These are phyloP conservation scores for Sibirionetta formosa DNA, from an alignment of 2,797 vertebrate genomes.

Conservation along the genomic window DNA sequence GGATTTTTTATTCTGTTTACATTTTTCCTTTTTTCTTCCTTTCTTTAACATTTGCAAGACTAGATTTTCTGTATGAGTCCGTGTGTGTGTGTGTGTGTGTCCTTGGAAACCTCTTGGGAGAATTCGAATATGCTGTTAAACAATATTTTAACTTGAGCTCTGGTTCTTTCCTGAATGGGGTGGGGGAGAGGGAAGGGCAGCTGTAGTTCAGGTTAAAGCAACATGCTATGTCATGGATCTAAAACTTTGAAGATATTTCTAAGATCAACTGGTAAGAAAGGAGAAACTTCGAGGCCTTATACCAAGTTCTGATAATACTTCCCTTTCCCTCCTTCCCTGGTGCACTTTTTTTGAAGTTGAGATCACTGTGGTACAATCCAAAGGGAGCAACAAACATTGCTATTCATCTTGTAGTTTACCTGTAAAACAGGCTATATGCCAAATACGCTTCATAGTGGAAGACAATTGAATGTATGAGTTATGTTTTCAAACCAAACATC, in stretches of 20 bases:
- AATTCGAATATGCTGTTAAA: neutral
- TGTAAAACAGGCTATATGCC: neutral
- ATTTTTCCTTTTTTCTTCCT: neutral
- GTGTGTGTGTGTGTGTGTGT: neutral
- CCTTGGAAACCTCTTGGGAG: neutral
- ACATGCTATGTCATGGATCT: neutral
- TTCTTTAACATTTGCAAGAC: slow-evolving; percentile 35
- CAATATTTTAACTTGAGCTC: slow-evolving; percentile 19
- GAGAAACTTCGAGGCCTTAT: neutral
- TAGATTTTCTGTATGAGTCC: neutral
- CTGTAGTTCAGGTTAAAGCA: neutral
- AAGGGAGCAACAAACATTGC: neutral
- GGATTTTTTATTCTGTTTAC: slow-evolving; percentile 31
- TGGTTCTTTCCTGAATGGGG: neutral
- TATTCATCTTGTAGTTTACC: neutral
- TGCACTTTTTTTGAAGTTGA: neutral
- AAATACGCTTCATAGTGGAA: too few species aligned
- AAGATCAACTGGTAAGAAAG: neutral
- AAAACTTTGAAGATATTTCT: neutral
- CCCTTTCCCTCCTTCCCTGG: neutral
- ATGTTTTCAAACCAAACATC: neutral
- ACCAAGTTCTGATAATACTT: neutral
- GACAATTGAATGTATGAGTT: too few species aligned
- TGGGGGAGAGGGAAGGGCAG: neutral
- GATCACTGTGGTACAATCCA: neutral